Percentiles rank a stretch among this genome's conserved stretches.
Evolutionary conservation across 2,113 vertebrate species (phyloP).

Genomic region (Pagrus major): DNA sequence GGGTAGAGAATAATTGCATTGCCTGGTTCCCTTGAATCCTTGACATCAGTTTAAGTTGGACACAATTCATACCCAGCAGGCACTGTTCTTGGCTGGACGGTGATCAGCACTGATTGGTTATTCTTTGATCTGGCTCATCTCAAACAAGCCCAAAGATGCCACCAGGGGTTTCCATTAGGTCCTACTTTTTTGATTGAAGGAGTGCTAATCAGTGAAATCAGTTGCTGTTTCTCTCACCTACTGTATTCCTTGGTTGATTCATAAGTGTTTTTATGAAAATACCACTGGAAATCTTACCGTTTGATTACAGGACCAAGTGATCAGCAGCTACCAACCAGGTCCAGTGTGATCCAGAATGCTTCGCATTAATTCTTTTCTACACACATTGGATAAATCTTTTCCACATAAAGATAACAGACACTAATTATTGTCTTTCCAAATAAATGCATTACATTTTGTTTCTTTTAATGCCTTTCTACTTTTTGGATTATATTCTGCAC

Average conservation of each 20-base stretch:
- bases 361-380: not conserved
- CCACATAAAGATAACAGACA: not conserved
- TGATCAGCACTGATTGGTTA: not conserved
- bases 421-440: not conserved
- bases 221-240: no score
- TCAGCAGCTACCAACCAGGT: not conserved
- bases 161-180: conserved; percentile 3
- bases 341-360: not conserved
- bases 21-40: not conserved
- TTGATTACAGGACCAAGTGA: not conserved
- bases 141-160: conserved; percentile 6
- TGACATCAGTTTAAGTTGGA: conserved; percentile 4
- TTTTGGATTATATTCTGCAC: not conserved
- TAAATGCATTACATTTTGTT: not conserved
- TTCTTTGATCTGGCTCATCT: not conserved
- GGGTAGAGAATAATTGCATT: not conserved
- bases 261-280: not conserved
- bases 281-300: not conserved
- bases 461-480: no score
- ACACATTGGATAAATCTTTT: not conserved
- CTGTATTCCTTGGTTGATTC: conserved; percentile 6
- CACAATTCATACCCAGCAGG: conserved; percentile 9
- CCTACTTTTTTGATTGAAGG: not conserved
- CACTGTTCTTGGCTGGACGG: conserved; percentile 5
- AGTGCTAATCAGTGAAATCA: conserved; percentile 15